phyloP scores from a whole-genome alignment of 2,888 invertebrate genomes.

The Pristionchus mayeri region DNA sequence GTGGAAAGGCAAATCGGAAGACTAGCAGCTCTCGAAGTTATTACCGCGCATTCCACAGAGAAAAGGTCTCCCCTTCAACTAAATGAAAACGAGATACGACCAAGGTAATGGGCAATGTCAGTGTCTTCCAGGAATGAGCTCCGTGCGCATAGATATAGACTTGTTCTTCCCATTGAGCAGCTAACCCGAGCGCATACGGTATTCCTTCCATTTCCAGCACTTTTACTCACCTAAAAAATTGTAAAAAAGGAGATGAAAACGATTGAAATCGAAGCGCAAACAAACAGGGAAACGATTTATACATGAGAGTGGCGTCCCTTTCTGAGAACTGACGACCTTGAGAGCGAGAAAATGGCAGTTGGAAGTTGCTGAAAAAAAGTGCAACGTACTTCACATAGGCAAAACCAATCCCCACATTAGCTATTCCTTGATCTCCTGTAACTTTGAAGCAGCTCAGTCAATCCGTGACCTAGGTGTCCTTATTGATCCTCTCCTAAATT shows the following conservation, averaged over 20 bases:
- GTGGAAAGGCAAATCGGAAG: too few species aligned
- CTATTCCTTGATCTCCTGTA: too few species aligned
- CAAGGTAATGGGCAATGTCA: not conserved
- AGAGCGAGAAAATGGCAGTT: not conserved
- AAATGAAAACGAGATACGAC: not conserved
- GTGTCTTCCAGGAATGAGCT: not conserved
- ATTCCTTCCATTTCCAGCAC: too few species aligned
- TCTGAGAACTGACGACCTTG: constrained; percentile 43
- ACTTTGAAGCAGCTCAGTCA: too few species aligned
- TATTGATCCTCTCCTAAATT: too few species aligned
- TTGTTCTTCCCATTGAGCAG: too few species aligned
- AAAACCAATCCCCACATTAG: too few species aligned
- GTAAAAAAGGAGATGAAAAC: not conserved
- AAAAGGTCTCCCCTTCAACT: not conserved
- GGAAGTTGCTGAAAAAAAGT: too few species aligned
- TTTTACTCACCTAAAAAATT: too few species aligned
- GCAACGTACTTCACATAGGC: too few species aligned
- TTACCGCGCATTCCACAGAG: not conserved
- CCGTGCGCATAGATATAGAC: not conserved
- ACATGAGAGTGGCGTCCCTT: constrained; percentile 33
- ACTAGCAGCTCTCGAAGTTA: not conserved
- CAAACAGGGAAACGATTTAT: not conserved
- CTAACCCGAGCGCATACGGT: too few species aligned
- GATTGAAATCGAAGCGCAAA: not conserved
- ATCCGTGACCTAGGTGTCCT: too few species aligned